Evolutionary conservation across 2,113 vertebrate species (phyloP).

Genomic region (Zosterops borbonicus): DNA sequence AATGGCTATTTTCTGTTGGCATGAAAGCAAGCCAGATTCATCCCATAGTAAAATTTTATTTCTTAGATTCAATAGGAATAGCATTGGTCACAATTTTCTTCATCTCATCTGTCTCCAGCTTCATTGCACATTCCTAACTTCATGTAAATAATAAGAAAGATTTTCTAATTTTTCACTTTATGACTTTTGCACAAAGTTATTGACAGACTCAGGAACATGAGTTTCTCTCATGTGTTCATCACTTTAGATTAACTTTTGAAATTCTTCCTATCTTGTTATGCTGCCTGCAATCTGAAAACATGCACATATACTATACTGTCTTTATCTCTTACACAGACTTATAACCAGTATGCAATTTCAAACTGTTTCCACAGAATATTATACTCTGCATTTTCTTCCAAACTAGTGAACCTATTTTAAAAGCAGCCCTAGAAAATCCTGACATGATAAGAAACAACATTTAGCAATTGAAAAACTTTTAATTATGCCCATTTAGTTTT

Average conservation of each 20-base stretch:
- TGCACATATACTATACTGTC: background rate
- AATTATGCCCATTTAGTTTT: constrained; percentile 22
- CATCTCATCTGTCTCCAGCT: constrained; percentile 57
- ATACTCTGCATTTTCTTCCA: background rate
- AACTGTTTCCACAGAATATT: background rate
- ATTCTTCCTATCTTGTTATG: background rate
- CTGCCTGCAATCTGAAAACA: background rate
- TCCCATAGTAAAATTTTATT: background rate
- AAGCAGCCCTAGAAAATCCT: background rate
- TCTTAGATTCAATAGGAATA: background rate
- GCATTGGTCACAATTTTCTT: constrained; percentile 33
- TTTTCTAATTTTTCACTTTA: constrained; percentile 31
- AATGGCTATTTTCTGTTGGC: background rate
- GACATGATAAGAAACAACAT: constrained; percentile 6
- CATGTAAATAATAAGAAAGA: constrained; percentile 38
- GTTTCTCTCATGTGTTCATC: background rate
- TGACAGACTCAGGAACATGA: constrained; percentile 8
- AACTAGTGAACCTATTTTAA: constrained; percentile 1
- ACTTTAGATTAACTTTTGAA: background rate
- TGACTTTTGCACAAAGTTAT: background rate
- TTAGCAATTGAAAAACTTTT: background rate
- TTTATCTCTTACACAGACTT: background rate
- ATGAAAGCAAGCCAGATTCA: background rate
- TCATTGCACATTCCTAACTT: constrained; percentile 44
- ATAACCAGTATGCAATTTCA: background rate